Evolutionary conservation across 2,888 invertebrate species (phyloP), one percentile per base, ranked within the genome.

Genomic region (Plemyria rubiginata): DNA sequence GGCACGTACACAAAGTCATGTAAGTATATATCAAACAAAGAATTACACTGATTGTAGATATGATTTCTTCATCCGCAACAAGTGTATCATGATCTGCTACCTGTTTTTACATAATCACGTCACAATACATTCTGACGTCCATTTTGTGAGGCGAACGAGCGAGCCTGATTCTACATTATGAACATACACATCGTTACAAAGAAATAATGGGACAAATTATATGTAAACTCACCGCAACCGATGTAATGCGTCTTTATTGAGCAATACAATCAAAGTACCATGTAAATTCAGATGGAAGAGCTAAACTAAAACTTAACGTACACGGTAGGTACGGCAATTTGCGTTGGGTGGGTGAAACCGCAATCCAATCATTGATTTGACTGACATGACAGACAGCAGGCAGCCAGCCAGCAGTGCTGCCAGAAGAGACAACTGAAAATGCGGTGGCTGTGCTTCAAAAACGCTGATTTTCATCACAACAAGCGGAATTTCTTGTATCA

Each of bases 61-160:
- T 32, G 54, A 64, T 32, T 59, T 61, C 46, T 50, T 22, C 41
- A 54, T 6, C 49, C 46, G 66, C 65, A 70, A 65, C 70, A 70
- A 68, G 68, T 63, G 58, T 62, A 66, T 56, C 56, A 58, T 41
- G 55, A 51, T 22, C 45, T 45, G 52, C 58, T 65, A 62, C 58
- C 58, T 65, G 70, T 79, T 86, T 88, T 90, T 89, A 89, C 84
- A 89, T 89, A 90, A 90, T 90, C 90, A 88, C 85, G 87, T 86
- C 87, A 90, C 87, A 85, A 85, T 80, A 82, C 78, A 79, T 77
- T 79, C 72, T 85, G 91, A 90, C 91, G 90, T 90, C 91, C 91
- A 92, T 91, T 90, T 91, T 92, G 91, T 90, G 80, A 55, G 55
- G 77, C 73, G 78, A 78, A 76, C 68, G 72, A 80, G 75, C 61